Percentiles rank a stretch among this genome's conserved stretches.
These are phyloP conservation scores for Eublepharis macularius DNA, from an alignment of 2,113 vertebrate genomes.

Conservation along the genomic window DNA sequence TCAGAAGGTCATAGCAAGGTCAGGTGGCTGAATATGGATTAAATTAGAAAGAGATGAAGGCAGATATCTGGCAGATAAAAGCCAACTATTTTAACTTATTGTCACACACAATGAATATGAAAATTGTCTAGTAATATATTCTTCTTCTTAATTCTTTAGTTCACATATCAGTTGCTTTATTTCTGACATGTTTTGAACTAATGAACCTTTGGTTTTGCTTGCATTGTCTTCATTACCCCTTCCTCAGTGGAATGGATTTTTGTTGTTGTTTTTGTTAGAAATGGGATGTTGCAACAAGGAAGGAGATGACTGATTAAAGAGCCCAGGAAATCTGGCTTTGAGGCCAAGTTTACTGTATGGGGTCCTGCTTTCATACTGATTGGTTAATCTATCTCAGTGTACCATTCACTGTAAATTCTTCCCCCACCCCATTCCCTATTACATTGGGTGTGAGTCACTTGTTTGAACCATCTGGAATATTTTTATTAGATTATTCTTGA, in stretches of 20 bases:
- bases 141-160: not conserved
- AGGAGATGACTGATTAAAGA: not conserved
- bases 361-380: not conserved
- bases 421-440: not conserved
- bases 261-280: not conserved
- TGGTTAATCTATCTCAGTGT: not conserved
- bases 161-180: not conserved
- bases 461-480: too few species aligned
- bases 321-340: not conserved
- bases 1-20: not conserved
- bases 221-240: not conserved
- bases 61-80: not conserved
- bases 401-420: not conserved
- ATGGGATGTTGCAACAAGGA: not conserved
- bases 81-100: not conserved
- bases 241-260: not conserved
- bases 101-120: not conserved
- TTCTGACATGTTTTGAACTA: not conserved
- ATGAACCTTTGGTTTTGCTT: not conserved
- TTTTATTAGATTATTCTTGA: not conserved
- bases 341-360: not conserved
- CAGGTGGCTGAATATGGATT: conserved; percentile 3
- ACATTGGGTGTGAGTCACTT: not conserved
- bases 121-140: not conserved
- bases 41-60: not conserved